Percentiles rank a stretch among this genome's conserved stretches.
These are phyloP conservation scores for Gymnosoma rotundatum DNA, from an alignment of 2,888 invertebrate genomes.

Conservation along the genomic window DNA sequence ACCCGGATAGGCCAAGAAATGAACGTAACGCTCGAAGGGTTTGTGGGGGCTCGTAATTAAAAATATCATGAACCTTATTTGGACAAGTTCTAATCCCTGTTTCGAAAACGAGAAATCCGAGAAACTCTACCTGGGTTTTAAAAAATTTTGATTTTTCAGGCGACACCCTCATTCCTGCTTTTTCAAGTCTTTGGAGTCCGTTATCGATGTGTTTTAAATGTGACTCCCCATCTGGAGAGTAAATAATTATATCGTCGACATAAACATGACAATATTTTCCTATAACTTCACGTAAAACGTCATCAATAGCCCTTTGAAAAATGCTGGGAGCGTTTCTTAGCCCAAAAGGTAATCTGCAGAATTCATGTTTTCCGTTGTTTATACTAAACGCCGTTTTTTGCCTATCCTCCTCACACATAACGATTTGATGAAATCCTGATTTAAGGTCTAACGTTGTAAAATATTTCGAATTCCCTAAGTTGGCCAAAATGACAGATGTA, in stretches of 20 bases:
- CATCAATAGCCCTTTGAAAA: too few relatives aligned
- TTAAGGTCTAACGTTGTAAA: conserved; percentile 50
- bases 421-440: conserved; percentile 46
- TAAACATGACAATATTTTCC: neutral
- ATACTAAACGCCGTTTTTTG: neutral
- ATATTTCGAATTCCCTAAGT: conserved; percentile 33
- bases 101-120: neutral
- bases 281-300: conserved; percentile 17
- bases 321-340: too few relatives aligned
- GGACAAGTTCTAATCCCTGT: conserved; percentile 16
- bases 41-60: neutral
- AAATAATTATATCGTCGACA: neutral
- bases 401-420: conserved; percentile 35
- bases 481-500: conserved; percentile 11
- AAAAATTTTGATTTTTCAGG: conserved; percentile 19
- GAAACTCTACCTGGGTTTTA: conserved; percentile 7
- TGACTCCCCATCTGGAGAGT: conserved; percentile 2
- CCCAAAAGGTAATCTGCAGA: neutral
- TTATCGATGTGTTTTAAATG: neutral
- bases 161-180: neutral
- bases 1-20: conserved; percentile 18
- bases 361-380: neutral
- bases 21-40: conserved; percentile 10
- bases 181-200: neutral
- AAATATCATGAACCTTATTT: conserved; percentile 11